Base-by-base conservation (phyloP, 2,113 vertebrate genomes). In the Elgaria multicarinata region DNA sequence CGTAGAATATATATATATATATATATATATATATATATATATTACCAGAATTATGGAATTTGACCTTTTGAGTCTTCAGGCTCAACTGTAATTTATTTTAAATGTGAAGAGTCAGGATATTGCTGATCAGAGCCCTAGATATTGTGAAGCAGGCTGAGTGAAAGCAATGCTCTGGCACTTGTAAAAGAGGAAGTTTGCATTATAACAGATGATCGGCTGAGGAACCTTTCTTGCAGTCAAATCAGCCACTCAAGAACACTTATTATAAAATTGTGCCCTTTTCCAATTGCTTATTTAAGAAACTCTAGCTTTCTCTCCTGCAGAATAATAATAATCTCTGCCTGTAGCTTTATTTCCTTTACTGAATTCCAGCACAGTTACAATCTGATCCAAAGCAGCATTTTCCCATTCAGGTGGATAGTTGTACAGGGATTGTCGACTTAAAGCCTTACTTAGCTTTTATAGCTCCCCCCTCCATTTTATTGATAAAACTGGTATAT, bases 51-150 rank as follows among this genome's bases (percentile, higher is more conserved):
- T 5, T 26, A 78, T 6, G 90, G 1, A 14, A 64, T 85, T 86
- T 81, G 85, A 39, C 16, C 77, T 3, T 62, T 0, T 80, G 16
- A 18, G 82, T 75, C 42, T 0, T 74, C 46, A 58, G 71, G 0
- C 5, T 5, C 2, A 82, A 90, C 2, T 75, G 18, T 71, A 90
- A 6, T 79, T 93, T 80, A 74, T 91, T 92, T 92, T 82, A 92
- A 86, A 87, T 82, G 0, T 24, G 2, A 10, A 87, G 84, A 85
- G 12, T 53, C 64, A 91, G 36, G 85, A 85, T 81, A 83, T n/a
- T 90, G 5, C 76, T 90, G 80, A 85, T 78, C 9, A 91, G n/a
- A 71, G 86, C 86, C 0, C 2, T 85, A 71, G 0, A 3, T 0
- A 89, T 90, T 91, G 71, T 72, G 50, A 9, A 90, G 6, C 42